Evolutionary conservation across 2,888 invertebrate genomes (phyloP).

Genomic region (Drosophila rellima): DNA sequence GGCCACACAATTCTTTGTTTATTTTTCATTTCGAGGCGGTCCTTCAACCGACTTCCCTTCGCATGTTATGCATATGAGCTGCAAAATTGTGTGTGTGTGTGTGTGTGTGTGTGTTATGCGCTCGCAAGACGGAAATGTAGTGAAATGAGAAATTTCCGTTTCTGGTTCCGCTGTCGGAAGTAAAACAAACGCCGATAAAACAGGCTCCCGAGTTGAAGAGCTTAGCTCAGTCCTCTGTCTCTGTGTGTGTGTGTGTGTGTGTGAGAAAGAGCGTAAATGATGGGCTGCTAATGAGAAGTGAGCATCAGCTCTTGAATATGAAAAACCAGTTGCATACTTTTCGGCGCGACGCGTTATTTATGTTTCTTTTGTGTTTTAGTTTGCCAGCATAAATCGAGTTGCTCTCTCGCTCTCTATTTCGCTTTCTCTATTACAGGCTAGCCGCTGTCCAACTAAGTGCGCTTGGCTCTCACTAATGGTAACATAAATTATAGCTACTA

Average conservation of each 20-base stretch:
- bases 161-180: conserved; percentile 80
- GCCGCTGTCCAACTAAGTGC: conserved; percentile 53
- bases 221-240: conserved; percentile 32
- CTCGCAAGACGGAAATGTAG: conserved; percentile 71
- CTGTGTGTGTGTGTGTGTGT: not conserved
- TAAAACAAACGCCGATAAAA: conserved; percentile 80
- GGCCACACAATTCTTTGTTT: conserved; percentile 67
- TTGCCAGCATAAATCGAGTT: conserved; percentile 58
- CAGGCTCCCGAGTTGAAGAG: conserved; percentile 41
- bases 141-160: conserved; percentile 81
- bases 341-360: conserved; percentile 57
- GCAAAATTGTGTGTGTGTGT: conserved; percentile 37
- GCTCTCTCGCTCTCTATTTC: conserved; percentile 5
- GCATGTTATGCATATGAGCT: conserved; percentile 69
- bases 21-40: conserved; percentile 58
- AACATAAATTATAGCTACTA: conserved; percentile 70
- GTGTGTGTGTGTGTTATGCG: conserved; percentile 24
- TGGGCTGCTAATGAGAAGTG: conserved; percentile 68
- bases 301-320: conserved; percentile 46
- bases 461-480: conserved; percentile 67
- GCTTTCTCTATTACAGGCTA: not conserved
- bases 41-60: conserved; percentile 24
- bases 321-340: conserved; percentile 73
- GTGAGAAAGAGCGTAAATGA: conserved; percentile 47
- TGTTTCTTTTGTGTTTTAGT: conserved; percentile 56